Percentiles rank a stretch among this genome's conserved stretches.
phyloP scores from a whole-genome alignment of 2,797 vertebrate genomes.

The Falco biarmicus region DNA sequence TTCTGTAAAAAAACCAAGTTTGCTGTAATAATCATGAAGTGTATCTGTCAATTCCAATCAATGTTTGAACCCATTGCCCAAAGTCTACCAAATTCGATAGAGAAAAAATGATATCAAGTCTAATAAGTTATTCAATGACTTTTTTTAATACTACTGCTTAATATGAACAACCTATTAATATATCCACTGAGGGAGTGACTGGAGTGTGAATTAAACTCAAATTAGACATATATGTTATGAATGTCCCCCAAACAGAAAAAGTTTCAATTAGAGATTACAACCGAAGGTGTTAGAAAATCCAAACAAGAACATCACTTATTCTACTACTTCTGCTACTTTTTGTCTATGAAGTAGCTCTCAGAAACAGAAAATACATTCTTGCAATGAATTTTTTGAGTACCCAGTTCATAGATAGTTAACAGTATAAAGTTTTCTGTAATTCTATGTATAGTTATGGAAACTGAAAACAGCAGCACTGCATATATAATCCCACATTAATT shows the following conservation, averaged over 20 bases:
- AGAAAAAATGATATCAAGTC: background rate
- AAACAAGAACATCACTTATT: background rate
- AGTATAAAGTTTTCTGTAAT: background rate
- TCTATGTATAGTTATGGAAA: background rate
- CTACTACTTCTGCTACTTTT: background rate
- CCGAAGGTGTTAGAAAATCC: background rate
- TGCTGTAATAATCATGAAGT: background rate
- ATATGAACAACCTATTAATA: background rate
- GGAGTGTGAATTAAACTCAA: background rate
- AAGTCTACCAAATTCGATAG: background rate
- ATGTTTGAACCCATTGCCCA: background rate
- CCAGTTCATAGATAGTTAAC: background rate
- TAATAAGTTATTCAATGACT: background rate
- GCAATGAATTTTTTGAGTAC: background rate
- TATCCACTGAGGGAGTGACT: background rate
- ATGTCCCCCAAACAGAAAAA: background rate
- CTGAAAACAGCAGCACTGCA: background rate
- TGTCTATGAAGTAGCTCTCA: background rate
- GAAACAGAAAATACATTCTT: background rate
- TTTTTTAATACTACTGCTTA: background rate
- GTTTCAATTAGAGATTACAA: background rate
- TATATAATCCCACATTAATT: background rate
- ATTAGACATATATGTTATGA: background rate
- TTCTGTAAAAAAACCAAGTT: background rate
- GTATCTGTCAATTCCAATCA: background rate